Conservation (phyloP, 2,888 invertebrate species). For the Allygus modestus region DNA sequence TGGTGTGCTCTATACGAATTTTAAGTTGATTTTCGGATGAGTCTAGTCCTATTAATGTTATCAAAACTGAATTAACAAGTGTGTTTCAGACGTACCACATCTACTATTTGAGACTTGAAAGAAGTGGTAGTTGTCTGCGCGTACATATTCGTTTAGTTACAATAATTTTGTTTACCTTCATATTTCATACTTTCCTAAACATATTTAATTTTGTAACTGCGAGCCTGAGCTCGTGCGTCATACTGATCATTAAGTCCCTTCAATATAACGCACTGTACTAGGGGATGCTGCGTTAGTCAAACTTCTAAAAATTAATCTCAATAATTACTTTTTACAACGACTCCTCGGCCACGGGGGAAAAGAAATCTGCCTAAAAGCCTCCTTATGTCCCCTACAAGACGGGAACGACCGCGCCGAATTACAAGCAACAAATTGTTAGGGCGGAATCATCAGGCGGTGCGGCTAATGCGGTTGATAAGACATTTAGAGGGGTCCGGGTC, state of each 20-base stretch:
- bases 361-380: slow-evolving; percentile 28
- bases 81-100: too few relatives aligned
- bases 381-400: neutral
- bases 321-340: slow-evolving; percentile 17
- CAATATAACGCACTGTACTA: neutral
- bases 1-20: too few relatives aligned
- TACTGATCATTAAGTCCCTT: neutral
- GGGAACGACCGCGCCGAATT: neutral
- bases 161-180: too few relatives aligned
- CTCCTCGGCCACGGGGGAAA: slow-evolving; percentile 2
- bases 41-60: too few relatives aligned
- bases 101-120: too few relatives aligned
- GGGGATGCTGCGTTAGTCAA: neutral
- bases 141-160: too few relatives aligned
- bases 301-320: neutral
- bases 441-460: neutral
- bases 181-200: too few relatives aligned
- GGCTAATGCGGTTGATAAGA: neutral
- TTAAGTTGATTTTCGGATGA: too few relatives aligned
- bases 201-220: too few relatives aligned
- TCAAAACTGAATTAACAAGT: too few relatives aligned
- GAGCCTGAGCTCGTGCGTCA: too few relatives aligned
- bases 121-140: too few relatives aligned
- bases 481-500: neutral
- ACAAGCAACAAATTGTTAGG: slow-evolving; percentile 20